A percentile compares a stretch with the other conserved stretches of the same genome.
Evolutionary conservation across 2,113 vertebrate genomes (phyloP).

Genomic region (Copsychus sechellarum): DNA sequence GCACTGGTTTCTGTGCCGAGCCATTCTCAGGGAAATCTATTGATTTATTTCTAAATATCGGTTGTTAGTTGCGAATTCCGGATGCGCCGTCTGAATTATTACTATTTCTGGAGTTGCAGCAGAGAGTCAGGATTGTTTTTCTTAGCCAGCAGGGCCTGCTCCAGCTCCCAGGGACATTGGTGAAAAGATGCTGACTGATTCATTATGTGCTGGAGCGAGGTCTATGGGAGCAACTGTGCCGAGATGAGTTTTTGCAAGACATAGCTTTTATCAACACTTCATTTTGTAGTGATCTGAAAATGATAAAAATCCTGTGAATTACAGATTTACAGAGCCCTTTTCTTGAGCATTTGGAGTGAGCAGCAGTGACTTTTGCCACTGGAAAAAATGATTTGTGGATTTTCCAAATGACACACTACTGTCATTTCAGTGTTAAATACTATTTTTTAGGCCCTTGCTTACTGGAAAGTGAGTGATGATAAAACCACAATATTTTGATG

Average conservation of each 20-base stretch:
- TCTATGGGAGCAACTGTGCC: rapidly evolving
- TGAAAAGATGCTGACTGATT: not conserved
- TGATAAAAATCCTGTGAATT: not conserved
- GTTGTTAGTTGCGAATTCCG: not conserved
- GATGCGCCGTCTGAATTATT: not conserved
- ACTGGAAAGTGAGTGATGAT: not conserved
- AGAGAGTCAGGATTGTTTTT: not conserved
- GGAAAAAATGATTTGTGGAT: not conserved
- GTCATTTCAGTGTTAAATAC: not conserved
- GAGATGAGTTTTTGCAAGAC: not conserved
- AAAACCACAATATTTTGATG: not conserved
- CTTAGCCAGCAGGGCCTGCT: not conserved
- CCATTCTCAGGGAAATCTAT: not conserved
- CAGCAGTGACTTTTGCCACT: not conserved
- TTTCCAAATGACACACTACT: not conserved
- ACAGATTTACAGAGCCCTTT: not conserved
- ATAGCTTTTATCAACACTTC: not conserved
- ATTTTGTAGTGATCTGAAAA: not conserved
- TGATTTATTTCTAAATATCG: not conserved
- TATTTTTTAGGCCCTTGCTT: not conserved
- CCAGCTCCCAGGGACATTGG: not conserved
- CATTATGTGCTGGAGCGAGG: not conserved
- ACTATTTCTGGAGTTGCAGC: not conserved
- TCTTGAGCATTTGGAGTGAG: not conserved
- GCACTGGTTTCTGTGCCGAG: not conserved